Conservation (phyloP, 2,797 vertebrate species). For the Sebastes iracundus region DNA sequence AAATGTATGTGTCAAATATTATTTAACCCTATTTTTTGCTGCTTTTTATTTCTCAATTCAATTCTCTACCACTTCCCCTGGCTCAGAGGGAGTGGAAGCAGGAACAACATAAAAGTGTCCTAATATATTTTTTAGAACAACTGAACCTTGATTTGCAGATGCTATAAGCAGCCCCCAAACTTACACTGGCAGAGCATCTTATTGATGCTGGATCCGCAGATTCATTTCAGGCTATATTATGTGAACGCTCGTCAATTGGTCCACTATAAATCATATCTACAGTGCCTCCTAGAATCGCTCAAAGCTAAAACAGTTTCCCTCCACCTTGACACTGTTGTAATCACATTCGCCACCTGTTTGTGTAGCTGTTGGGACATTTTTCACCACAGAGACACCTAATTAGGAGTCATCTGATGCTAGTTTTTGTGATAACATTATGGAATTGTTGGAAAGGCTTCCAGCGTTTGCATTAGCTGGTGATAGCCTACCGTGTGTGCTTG, state of each 20-base stretch:
- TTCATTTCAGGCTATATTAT: slow-evolving; percentile 48
- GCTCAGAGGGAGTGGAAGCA: neutral
- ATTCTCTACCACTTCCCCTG: neutral
- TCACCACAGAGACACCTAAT: slow-evolving; percentile 56
- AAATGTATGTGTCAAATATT: neutral
- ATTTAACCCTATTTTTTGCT: neutral
- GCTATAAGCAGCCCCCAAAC: neutral
- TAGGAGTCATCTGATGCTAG: slow-evolving; percentile 52
- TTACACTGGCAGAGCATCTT: neutral
- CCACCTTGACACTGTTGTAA: slow-evolving; percentile 61
- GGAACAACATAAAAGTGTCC: neutral
- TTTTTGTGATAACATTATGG: slow-evolving; percentile 50
- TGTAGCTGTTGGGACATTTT: slow-evolving; percentile 53
- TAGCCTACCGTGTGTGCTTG: slow-evolving; percentile 41
- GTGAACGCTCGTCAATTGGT: slow-evolving; percentile 38
- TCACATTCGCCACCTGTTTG: slow-evolving; percentile 79
- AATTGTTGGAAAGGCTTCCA: slow-evolving; percentile 49
- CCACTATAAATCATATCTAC: slow-evolving; percentile 66
- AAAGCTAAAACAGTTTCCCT: slow-evolving; percentile 44
- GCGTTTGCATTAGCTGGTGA: slow-evolving; percentile 35
- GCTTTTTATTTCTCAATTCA: neutral
- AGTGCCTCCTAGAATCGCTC: slow-evolving; percentile 52
- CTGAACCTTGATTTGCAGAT: neutral
- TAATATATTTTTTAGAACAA: neutral
- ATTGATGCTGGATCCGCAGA: slow-evolving; percentile 12